Evolutionary conservation across 2,888 invertebrate species (phyloP).

Genomic region (Mythimna vitellina): DNA sequence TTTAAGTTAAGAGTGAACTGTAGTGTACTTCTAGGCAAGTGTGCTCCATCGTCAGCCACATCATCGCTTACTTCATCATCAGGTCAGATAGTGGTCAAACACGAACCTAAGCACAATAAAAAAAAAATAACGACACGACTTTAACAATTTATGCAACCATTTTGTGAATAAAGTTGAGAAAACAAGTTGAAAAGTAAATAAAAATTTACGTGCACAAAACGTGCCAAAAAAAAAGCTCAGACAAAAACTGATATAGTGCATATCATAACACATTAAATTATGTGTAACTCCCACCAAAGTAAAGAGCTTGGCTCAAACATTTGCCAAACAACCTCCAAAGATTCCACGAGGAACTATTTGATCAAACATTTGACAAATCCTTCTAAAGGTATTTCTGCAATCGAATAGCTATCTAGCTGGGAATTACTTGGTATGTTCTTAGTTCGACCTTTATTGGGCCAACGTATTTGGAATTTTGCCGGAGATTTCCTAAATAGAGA

Average conservation of each 20-base stretch:
- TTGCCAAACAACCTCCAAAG: conserved; percentile 52
- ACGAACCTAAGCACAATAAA: too few relatives aligned
- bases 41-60: too few relatives aligned
- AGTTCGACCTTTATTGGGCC: conserved; percentile 9
- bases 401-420: conserved; percentile 68
- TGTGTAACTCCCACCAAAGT: conserved; percentile 15
- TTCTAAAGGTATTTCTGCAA: conserved; percentile 69
- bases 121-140: not conserved
- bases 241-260: not conserved
- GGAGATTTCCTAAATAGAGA: not conserved
- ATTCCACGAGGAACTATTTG: conserved; percentile 61
- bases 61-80: too few relatives aligned
- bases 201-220: not conserved
- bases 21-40: too few relatives aligned
- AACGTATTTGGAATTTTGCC: conserved; percentile 6
- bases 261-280: not conserved
- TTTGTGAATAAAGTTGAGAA: not conserved
- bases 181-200: not conserved
- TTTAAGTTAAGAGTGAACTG: too few relatives aligned
- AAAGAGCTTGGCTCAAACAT: conserved; percentile 50
- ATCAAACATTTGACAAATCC: conserved; percentile 70
- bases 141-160: not conserved
- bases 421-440: conserved; percentile 62
- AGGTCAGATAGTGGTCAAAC: too few relatives aligned
- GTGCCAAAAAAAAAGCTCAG: not conserved